phyloP scores from a whole-genome alignment of 64 coral and sea anemone genomes.

The Stichodactyla mertensii region DNA sequence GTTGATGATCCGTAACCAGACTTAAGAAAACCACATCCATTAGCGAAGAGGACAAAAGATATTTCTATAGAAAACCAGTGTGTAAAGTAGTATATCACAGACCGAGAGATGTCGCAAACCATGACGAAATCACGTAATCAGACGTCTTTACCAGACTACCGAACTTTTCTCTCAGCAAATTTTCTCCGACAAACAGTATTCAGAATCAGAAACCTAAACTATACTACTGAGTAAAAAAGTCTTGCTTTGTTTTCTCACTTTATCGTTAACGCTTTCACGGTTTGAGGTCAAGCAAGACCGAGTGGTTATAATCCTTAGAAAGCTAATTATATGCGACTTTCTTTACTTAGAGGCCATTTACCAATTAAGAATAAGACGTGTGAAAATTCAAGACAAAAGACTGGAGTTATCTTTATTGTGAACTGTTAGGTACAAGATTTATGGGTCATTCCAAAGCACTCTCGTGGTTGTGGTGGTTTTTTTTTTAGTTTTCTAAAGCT shows the following conservation, averaged over 20 bases:
- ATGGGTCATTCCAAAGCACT: neutral
- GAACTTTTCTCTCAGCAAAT: neutral
- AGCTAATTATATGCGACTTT: slow-evolving; percentile 3
- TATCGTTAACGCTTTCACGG: neutral
- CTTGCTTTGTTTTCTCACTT: neutral
- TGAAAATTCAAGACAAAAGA: neutral
- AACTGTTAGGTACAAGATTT: neutral
- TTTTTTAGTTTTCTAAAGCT: neutral
- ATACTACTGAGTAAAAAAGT: too few species aligned
- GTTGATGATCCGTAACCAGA: neutral
- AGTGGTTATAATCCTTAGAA: neutral
- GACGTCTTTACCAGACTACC: neutral
- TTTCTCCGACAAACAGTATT: too few species aligned
- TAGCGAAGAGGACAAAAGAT: neutral
- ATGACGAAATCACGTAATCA: neutral
- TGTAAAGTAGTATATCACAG: neutral
- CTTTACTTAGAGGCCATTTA: slow-evolving; percentile 3
- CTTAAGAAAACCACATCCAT: neutral
- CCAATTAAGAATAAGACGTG: slow-evolving; percentile 3
- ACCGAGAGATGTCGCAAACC: neutral
- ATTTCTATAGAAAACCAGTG: neutral
- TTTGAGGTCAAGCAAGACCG: slow-evolving; percentile 3
- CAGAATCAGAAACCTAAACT: too few species aligned
- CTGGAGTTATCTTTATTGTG: neutral
- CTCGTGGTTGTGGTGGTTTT: neutral